phyloP scores from a whole-genome alignment of 2,797 vertebrate species.

The Myripristis murdjan region DNA sequence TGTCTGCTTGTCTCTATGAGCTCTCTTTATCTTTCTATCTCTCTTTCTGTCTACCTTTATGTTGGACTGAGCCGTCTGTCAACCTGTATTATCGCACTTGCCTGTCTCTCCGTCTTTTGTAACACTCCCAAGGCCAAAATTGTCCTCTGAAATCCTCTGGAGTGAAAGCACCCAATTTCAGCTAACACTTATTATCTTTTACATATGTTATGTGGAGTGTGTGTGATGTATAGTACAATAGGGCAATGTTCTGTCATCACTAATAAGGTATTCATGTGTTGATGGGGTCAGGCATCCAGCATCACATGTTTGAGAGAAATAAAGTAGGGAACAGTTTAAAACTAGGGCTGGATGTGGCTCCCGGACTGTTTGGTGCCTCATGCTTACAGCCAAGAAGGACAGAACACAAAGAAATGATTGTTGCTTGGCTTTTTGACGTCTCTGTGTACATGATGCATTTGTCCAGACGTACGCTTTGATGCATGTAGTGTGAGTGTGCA shows the following conservation, averaged over 20 bases:
- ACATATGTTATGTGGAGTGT: neutral
- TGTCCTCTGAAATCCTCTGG: neutral
- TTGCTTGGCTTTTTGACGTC: conserved; percentile 29
- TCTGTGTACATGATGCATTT: conserved; percentile 17
- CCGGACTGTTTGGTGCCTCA: conserved; percentile 16
- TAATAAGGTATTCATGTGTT: conserved; percentile 23
- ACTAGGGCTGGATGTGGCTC: conserved; percentile 16
- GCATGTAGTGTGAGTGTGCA: no score
- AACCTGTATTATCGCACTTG: neutral
- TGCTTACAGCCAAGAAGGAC: neutral
- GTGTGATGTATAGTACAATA: neutral
- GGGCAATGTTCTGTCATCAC: neutral
- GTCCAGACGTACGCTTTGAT: neutral
- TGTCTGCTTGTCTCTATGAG: conserved; percentile 5
- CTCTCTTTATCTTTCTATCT: conserved; percentile 1
- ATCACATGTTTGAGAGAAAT: conserved; percentile 48
- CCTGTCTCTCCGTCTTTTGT: neutral
- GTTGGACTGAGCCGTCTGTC: conserved; percentile 9
- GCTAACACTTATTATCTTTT: neutral
- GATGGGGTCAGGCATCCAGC: conserved; percentile 24
- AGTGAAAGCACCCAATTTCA: neutral
- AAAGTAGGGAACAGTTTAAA: conserved; percentile 26
- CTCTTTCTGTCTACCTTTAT: neutral
- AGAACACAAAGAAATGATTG: conserved; percentile 46
- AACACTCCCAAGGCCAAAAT: neutral